Percentiles rank a stretch among this genome's conserved stretches.
These are phyloP conservation scores for Chrysolina haemoptera DNA, from an alignment of 2,888 invertebrate species.

Conservation along the genomic window DNA sequence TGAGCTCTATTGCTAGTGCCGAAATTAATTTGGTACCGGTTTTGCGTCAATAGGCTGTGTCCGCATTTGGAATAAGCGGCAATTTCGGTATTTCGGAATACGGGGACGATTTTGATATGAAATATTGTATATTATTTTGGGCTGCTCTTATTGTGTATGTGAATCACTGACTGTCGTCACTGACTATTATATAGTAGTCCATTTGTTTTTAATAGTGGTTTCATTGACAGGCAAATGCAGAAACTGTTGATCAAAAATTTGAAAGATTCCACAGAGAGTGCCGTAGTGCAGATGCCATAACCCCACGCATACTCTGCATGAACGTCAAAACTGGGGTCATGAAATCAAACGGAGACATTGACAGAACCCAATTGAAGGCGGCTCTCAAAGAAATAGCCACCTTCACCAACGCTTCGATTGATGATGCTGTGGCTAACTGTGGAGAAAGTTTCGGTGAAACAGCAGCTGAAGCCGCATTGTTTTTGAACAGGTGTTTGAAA, in stretches of 20 bases:
- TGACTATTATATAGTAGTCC: no score
- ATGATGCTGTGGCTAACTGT: not conserved
- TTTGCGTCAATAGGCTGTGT: no score
- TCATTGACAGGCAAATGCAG: not conserved
- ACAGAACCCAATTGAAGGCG: not conserved
- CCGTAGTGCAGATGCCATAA: not conserved
- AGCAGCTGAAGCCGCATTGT: not conserved
- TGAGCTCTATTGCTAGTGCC: no score
- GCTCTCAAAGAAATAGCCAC: not conserved
- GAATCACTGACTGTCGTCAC: no score
- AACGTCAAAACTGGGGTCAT: not conserved
- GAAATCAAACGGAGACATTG: not conserved
- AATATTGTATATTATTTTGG: no score
- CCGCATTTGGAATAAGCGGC: no score
- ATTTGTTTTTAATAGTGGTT: no score
- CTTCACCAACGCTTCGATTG: not conserved
- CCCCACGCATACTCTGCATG: not conserved
- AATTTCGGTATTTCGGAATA: no score
- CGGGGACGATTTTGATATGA: no score
- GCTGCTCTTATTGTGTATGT: no score
- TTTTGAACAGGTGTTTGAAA: not conserved
- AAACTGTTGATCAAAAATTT: not conserved
- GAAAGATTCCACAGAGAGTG: not conserved
- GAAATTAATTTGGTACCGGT: no score
- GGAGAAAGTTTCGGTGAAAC: not conserved